Evolutionary conservation across 2,888 invertebrate species (phyloP), one percentile per base, ranked within the genome.

Genomic region (Coelinius sp.): DNA sequence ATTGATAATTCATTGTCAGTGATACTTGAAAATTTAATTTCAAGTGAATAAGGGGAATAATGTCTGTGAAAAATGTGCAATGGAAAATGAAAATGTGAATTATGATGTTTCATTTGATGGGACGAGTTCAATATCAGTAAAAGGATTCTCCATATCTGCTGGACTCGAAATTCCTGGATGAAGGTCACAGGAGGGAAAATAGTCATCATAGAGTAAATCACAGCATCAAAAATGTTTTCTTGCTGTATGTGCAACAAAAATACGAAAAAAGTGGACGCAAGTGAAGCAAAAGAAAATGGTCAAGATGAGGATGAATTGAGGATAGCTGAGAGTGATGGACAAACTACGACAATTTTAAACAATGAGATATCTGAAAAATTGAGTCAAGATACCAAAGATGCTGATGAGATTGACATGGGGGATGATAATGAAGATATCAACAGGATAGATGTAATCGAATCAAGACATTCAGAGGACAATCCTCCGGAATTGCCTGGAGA

Each of bases 171-270:
- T 31, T 31, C 31, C 31, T 31, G 7, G 31, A 31, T 31, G 7
- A 31, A 31, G 3, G 31, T 7, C 31, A 5, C 31, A 7, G 7
- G 5, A 5, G 5, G 31, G 31, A 31, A 31, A 31, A 7, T 5
- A 3, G 31, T 31, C 31, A 31, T 3, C 31, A 7, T 31, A 7
- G 31, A 31, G 7, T 31, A 5, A 31, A 31, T 31, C 31, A 31
- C 31, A n/a, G n/a, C 1, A 41, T 5, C 31, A n/a, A 41, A 41
- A 41, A 87, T 87, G 87, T 87, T 87, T 77, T 86, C 85, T 81
- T 87, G 87, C 72, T 87, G 87, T 74, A 81, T 83, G 25, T 84
- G 86, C 75, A 84, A 83, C 53, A 81, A 83, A 41, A 81, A 77
- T 56, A 72, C 81, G 70, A 82, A 83, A 67, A 85, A 78, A 22